Evolutionary conservation across 2,888 invertebrate species (phyloP).

Genomic region (Drosophila bunnanda): DNA sequence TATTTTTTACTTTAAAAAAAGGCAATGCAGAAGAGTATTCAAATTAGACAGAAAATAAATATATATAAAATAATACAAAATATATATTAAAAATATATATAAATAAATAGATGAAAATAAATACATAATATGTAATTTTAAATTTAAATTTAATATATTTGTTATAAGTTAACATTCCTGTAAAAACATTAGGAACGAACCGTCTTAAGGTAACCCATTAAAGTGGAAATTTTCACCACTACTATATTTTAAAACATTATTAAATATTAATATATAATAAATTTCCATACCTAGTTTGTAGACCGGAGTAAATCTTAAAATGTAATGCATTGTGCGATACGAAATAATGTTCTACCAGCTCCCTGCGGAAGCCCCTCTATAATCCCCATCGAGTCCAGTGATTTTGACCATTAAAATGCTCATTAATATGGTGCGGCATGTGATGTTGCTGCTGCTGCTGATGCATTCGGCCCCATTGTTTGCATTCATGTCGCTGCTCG

Average conservation of each 20-base stretch:
- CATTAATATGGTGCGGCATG: constrained; percentile 51
- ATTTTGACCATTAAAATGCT: constrained; percentile 34
- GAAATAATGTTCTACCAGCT: neutral
- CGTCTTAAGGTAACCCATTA: neutral
- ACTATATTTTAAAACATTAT: too few relatives aligned
- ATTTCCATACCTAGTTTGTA: too few relatives aligned
- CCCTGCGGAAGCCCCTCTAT: neutral
- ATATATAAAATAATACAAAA: too few relatives aligned
- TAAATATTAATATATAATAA: too few relatives aligned
- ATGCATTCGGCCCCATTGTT: constrained; percentile 59
- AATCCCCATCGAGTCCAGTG: constrained; percentile 11
- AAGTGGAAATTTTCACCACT: too few relatives aligned
- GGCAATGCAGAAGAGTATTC: too few relatives aligned
- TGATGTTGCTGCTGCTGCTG: constrained; percentile 7
- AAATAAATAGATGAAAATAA: neutral
- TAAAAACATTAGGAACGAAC: neutral
- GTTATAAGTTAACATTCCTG: too few relatives aligned
- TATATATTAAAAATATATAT: neutral
- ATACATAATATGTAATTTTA: neutral
- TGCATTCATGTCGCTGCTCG: constrained; percentile 60
- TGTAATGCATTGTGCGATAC: neutral
- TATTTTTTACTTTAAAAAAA: too few relatives aligned
- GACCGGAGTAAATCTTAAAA: constrained; percentile 4
- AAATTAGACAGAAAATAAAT: too few relatives aligned
- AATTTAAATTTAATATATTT: neutral